phyloP scores from a whole-genome alignment of 2,113 vertebrate species.

The Myxocyprinus asiaticus region DNA sequence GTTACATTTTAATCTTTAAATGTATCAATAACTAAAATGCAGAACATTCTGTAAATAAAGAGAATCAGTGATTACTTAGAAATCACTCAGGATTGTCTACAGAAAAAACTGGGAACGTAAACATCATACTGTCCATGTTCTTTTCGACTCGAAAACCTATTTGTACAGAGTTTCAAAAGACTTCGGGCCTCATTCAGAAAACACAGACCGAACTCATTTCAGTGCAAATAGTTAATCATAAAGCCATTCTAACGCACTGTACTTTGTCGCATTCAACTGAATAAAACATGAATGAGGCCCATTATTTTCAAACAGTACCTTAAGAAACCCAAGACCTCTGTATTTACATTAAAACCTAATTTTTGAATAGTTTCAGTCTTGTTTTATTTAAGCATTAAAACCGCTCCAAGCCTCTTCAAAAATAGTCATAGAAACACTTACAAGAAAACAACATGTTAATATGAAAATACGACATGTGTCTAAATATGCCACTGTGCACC shows the following conservation, averaged over 20 bases:
- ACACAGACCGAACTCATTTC: background rate
- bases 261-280: background rate
- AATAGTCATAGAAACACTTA: slow-evolving; percentile 68
- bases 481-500: slow-evolving; percentile 76
- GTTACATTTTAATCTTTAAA: background rate
- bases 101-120: background rate
- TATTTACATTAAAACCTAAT: background rate
- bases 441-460: background rate
- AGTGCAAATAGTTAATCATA: background rate
- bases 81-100: background rate
- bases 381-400: background rate
- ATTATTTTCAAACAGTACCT: background rate
- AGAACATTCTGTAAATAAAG: slow-evolving; percentile 2
- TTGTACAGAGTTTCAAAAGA: background rate
- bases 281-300: background rate
- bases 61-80: background rate
- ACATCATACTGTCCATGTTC: background rate
- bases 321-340: background rate
- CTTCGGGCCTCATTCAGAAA: background rate
- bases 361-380: no score
- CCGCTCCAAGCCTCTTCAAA: slow-evolving; percentile 36
- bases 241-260: no score
- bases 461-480: slow-evolving; percentile 57
- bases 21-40: slow-evolving; percentile 3
- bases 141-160: background rate